Conservation (phyloP, 2,797 vertebrate species). For the Enteromius radiatus region DNA sequence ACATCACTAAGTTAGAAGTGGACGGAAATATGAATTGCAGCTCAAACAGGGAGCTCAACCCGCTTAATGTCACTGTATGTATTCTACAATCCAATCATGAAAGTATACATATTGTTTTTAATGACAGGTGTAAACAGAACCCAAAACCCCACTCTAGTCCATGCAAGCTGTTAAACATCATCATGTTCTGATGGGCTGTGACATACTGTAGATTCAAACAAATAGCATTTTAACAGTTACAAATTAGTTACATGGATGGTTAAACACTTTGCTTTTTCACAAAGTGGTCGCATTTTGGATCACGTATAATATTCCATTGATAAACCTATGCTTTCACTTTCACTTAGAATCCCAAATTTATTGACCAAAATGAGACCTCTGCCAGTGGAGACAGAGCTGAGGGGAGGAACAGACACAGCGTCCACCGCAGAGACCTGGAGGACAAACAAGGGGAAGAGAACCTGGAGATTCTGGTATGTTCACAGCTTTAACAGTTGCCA, state of each 20-base stretch:
- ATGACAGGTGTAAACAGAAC: neutral
- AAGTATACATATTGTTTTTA: neutral
- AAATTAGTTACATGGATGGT: neutral
- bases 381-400: slow-evolving; percentile 71
- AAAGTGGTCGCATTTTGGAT: neutral
- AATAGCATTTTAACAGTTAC: neutral
- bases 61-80: slow-evolving; percentile 87
- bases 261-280: neutral
- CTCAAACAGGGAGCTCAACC: slow-evolving; percentile 87
- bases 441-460: slow-evolving; percentile 75
- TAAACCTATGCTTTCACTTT: slow-evolving; percentile 3
- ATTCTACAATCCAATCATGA: neutral
- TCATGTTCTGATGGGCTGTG: neutral
- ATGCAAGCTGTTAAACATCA: neutral
- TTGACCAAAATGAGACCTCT: slow-evolving; percentile 78
- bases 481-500: neutral
- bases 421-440: slow-evolving; percentile 76
- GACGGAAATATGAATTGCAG: slow-evolving; percentile 96
- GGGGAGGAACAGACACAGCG: slow-evolving; percentile 70
- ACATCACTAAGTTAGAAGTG: slow-evolving; percentile 86
- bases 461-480: slow-evolving; percentile 83
- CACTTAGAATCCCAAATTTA: slow-evolving; percentile 67
- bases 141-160: neutral
- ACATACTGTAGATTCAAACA: neutral
- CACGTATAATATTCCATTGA: neutral